Evolutionary conservation across 2,888 invertebrate species (phyloP), one percentile per base, ranked within the genome.

Genomic region (Diabrotica balteata): DNA sequence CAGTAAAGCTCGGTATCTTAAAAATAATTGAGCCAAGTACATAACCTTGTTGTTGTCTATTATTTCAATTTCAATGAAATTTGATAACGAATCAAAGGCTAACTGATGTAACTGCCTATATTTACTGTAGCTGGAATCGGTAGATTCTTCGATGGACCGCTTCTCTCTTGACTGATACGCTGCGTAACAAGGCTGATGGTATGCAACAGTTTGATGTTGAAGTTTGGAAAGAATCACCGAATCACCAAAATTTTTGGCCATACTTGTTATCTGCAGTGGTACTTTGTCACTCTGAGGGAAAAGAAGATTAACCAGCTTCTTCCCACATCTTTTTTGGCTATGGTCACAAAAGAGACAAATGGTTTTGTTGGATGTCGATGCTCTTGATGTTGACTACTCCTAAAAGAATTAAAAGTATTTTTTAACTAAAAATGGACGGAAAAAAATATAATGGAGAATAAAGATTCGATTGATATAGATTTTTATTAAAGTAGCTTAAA

Each of bases 1-100:
- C 51, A 78, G 64, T 62, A 75, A 70, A 73, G 70, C 72, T 53
- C 68, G 66, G 59, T 72, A 68, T 70, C 67, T 70, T 64, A 8
- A 32, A 67, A 72, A 70, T 64, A 72, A 49, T 64, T 72, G 54
- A 51, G 58, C 59, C 45, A 64, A 61, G 45, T 64, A 68, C 63
- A 68, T 64, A n/a, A 64, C 68, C 43, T 63, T 32, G 47, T 69
- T 66, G 52, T 69, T 69, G 60, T 68, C 60, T 49, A 69, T 70
- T 46, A 68, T 57, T 51, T 67, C 64, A 45, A 50, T 43, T 59
- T 22, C 60, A 69, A 72, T 71, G 50, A 67, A 71, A 71, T 43
- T 63, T 46, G n/a, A 54, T 58, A 72, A 22, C 6, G 60, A 67
- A 63, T 66, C 58, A 64, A 70, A 70, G 57, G 68, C 68, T 59